phyloP scores from a whole-genome alignment of 2,797 vertebrate species.

The Pelochelys cantorii region DNA sequence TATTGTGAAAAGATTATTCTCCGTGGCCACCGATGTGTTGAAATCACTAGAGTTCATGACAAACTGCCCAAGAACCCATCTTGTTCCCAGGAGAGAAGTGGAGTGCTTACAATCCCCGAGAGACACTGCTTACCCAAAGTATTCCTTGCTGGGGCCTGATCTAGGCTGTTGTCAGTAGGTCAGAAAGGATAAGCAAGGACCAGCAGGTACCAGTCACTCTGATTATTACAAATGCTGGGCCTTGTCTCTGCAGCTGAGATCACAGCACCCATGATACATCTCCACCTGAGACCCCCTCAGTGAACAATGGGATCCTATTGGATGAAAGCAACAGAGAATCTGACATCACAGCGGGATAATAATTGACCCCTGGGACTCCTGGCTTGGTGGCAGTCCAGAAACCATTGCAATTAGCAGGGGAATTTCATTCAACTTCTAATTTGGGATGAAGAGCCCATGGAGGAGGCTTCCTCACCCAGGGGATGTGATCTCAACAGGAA shows the following conservation, averaged over 20 bases:
- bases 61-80: accelerated
- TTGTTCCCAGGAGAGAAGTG: too few relatives aligned
- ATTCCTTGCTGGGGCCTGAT: accelerated
- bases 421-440: background rate
- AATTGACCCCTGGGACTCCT: background rate
- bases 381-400: background rate
- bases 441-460: background rate
- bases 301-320: background rate
- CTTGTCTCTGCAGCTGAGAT: background rate
- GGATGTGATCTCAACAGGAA: background rate
- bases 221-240: accelerated
- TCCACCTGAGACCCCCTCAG: background rate
- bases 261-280: background rate
- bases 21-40: accelerated
- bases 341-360: background rate
- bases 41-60: accelerated
- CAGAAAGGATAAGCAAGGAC: background rate
- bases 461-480: background rate
- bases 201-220: accelerated
- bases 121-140: accelerated
- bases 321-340: background rate
- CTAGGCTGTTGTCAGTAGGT: background rate
- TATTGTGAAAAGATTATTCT: accelerated
- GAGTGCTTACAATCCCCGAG: accelerated
- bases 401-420: background rate